Evolutionary conservation across 2,113 vertebrate species (phyloP), one percentile per base, ranked within the genome.

Genomic region (Grantiella picta): DNA sequence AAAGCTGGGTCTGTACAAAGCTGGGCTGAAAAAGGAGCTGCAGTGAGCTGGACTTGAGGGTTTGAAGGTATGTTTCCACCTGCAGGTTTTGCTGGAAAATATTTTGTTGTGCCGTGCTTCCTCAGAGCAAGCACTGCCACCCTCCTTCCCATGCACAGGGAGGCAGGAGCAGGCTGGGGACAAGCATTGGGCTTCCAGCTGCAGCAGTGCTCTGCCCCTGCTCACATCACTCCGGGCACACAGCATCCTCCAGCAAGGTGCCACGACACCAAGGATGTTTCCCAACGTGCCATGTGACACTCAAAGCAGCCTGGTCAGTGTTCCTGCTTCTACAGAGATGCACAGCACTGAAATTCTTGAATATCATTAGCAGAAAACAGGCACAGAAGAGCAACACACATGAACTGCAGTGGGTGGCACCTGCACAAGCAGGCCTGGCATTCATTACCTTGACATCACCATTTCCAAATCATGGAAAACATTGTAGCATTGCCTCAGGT

Each of bases 121-220:
- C 73, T 54, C 3, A 2, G 18, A 79, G 77, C 72, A 19, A 84
- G 40, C 44, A 2, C 50, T 15, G 9, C 49, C 20, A 1, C 7
- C 36, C 18, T 50, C 31, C 47, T 7, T 20, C 2, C 47, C 36
- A 33, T 21, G 56, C 38, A 2, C 25, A 1, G 44, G 17, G 1
- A n/a, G 52, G 45, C 61, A 23, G 3, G 7, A 20, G 12, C 4
- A 2, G 70, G 45, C 18, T 2, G 22, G 29, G 29, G 27, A 31
- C 4, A 17, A 61, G 61, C 12, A 0, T 1, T 1, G 3, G 0
- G 10, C 25, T 23, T 8, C 5, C 38, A 15, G 66, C 36, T 28
- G 23, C 57, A 33, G 80, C 24, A 7, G 4, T 2, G 15, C 40
- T 40, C 76, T 28, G 63, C 29, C 59, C 40, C 63, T 25, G 63